Percentiles rank a stretch among this genome's conserved stretches.
Conservation (phyloP, 2,797 vertebrate genomes). For the Thripadectes ignobilis region DNA sequence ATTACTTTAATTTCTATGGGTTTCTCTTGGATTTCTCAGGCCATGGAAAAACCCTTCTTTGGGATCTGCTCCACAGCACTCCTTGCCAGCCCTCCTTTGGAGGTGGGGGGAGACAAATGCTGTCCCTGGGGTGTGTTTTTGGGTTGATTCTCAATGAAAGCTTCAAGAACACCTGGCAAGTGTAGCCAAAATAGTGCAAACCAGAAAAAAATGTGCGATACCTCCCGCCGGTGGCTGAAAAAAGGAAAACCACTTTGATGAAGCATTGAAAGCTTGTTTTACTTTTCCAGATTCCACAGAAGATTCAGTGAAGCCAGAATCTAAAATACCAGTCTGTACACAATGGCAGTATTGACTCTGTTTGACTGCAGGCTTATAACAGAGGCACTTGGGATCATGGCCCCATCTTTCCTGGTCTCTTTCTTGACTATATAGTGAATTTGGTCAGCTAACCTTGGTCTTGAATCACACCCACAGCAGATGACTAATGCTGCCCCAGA, state of each 20-base stretch:
- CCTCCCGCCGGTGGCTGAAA: background rate
- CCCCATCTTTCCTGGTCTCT: background rate
- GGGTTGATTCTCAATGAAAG: background rate
- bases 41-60: background rate
- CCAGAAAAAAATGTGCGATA: background rate
- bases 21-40: background rate
- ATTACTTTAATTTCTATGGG: background rate
- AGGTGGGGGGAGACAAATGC: background rate
- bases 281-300: conserved; percentile 22
- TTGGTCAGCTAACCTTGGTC: conserved; percentile 59
- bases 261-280: conserved; percentile 33
- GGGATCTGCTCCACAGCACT: background rate
- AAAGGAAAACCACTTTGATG: conserved; percentile 5
- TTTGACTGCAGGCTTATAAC: background rate
- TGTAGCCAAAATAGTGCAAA: background rate
- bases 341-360: conserved; percentile 24
- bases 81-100: background rate
- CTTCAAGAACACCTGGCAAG: background rate
- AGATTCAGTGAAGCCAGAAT: background rate
- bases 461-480: conserved; percentile 44
- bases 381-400: background rate
- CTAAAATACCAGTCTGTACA: conserved; percentile 9
- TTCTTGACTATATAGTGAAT: conserved; percentile 58
- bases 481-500: conserved; percentile 50
- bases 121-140: background rate